Conservation (phyloP, 2,113 vertebrate genomes). For the Ictidomys tridecemlineatus region DNA sequence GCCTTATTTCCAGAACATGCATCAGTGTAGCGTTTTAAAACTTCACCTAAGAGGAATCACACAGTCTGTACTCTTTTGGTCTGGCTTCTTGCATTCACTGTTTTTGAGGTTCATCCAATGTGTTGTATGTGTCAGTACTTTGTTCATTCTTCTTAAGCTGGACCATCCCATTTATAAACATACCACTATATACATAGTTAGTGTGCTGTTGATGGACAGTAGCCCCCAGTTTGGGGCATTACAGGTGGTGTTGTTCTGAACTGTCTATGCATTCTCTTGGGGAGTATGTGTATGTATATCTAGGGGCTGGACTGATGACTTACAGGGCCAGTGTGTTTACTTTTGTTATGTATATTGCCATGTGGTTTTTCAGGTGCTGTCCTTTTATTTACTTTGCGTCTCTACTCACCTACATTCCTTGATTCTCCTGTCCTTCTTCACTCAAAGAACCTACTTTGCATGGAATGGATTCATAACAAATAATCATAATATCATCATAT, state of each 20-base stretch:
- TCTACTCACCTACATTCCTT: not conserved
- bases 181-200: not conserved
- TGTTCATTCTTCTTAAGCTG: not conserved
- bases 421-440: not conserved
- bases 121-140: not conserved
- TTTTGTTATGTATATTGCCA: not conserved
- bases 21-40: not conserved
- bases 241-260: not conserved
- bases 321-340: not conserved
- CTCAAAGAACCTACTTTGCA: conserved; percentile 6
- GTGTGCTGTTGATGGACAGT: not conserved
- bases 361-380: not conserved
- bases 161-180: not conserved
- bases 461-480: not conserved
- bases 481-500: not conserved
- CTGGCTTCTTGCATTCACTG: not conserved
- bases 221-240: not conserved
- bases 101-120: not conserved
- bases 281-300: not conserved
- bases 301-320: not conserved
- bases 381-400: not conserved
- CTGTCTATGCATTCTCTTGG: not conserved
- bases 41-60: not conserved
- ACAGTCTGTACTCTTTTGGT: not conserved
- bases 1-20: not conserved